A percentile compares a stretch with the other conserved stretches of the same genome.
phyloP scores from a whole-genome alignment of 2,797 vertebrate genomes.

The Anguilla pacifica region DNA sequence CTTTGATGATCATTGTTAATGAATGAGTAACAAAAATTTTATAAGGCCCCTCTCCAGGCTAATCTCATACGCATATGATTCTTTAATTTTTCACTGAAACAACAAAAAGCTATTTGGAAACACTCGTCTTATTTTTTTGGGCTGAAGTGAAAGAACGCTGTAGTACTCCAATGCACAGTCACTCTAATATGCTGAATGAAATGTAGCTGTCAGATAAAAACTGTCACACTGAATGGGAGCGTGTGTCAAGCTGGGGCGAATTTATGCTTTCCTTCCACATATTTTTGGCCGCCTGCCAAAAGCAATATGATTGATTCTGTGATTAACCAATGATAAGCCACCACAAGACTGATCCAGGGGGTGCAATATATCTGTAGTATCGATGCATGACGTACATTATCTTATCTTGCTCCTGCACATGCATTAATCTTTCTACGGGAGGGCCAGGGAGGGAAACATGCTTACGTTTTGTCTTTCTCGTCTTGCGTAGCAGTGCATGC shows the following conservation, averaged over 20 bases:
- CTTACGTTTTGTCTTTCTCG: not conserved
- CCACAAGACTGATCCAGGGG: not conserved
- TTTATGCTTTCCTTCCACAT: not conserved
- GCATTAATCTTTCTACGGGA: not conserved
- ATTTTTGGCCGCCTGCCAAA: not conserved
- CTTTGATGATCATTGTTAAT: not conserved
- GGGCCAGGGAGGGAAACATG: not conserved
- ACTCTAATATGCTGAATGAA: not conserved
- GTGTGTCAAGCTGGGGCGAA: not conserved
- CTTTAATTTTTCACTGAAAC: not conserved
- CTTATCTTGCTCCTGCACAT: not conserved
- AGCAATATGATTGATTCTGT: not conserved
- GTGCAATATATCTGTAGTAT: not conserved
- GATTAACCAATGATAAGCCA: not conserved
- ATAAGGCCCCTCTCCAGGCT: too few relatives aligned
- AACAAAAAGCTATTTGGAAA: not conserved
- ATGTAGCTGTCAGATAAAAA: not conserved
- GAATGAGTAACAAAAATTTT: not conserved
- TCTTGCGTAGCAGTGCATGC: not conserved
- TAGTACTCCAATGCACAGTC: not conserved
- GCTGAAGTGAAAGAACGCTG: not conserved
- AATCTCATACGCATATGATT: not conserved
- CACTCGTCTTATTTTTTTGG: not conserved
- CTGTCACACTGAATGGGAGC: not conserved
- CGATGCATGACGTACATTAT: not conserved